These are phyloP conservation scores for Anoplophora glabripennis DNA, from an alignment of 1,140 invertebrate genomes.

Conservation along the genomic window DNA sequence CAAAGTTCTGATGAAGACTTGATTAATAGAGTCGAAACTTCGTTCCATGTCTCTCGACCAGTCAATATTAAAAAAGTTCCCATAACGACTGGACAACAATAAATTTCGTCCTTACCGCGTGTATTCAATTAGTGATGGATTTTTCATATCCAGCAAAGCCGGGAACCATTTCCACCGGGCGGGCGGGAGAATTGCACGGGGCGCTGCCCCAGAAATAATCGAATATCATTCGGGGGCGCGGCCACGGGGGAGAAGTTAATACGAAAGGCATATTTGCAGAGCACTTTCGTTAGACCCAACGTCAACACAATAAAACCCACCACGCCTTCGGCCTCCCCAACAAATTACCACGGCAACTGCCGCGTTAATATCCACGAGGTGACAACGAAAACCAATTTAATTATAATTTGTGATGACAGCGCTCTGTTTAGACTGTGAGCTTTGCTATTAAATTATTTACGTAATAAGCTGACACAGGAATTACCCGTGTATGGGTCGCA, in stretches of 20 bases:
- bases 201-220: not conserved
- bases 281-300: constrained; percentile 36
- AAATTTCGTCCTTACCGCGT: too few species aligned
- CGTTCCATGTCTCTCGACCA: too few species aligned
- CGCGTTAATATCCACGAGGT: constrained; percentile 29
- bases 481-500: not conserved
- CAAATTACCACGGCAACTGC: constrained; percentile 29
- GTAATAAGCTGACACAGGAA: not conserved
- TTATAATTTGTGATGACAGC: constrained; percentile 40
- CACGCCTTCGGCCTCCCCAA: constrained; percentile 21
- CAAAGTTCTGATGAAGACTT: too few species aligned
- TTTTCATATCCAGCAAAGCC: too few species aligned
- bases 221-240: constrained; percentile 9
- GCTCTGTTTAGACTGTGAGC: constrained; percentile 9
- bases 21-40: too few species aligned
- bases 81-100: too few species aligned
- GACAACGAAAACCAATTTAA: constrained; percentile 44
- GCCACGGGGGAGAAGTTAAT: constrained; percentile 32
- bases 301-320: constrained; percentile 36
- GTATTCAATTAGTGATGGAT: too few species aligned
- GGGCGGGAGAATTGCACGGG: not conserved
- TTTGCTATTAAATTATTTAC: constrained; percentile 16
- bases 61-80: too few species aligned
- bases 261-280: constrained; percentile 37
- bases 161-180: too few species aligned